A percentile compares a stretch with the other conserved stretches of the same genome.
phyloP scores from a whole-genome alignment of 2,113 vertebrate species.

The Phaethon lepturus region DNA sequence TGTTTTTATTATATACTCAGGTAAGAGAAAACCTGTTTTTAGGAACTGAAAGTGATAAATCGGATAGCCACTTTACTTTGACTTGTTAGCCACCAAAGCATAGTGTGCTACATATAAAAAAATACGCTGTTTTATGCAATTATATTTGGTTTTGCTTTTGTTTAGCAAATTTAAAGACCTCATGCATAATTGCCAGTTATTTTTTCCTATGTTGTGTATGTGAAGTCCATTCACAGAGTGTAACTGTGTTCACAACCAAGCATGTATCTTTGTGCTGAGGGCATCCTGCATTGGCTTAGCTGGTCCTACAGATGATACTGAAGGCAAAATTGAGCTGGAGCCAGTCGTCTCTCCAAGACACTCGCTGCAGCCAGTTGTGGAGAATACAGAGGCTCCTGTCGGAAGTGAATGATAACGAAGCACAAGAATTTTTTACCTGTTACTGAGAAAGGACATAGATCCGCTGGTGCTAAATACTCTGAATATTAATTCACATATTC shows the following conservation, averaged over 20 bases:
- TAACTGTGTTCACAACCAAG: not conserved
- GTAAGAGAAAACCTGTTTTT: not conserved
- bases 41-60: not conserved
- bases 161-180: not conserved
- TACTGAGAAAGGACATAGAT: not conserved
- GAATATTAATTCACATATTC: not conserved
- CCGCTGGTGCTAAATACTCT: not conserved
- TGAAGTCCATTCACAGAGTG: not conserved
- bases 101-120: not conserved
- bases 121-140: not conserved
- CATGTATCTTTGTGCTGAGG: not conserved
- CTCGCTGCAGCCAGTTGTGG: not conserved
- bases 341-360: too few relatives aligned
- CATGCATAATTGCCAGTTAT: not conserved
- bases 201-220: not conserved
- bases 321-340: not conserved
- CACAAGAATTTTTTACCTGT: not conserved
- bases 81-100: not conserved
- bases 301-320: not conserved
- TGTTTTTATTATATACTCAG: constrained; percentile 1
- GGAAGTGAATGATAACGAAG: not conserved
- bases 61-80: not conserved
- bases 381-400: not conserved
- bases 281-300: not conserved
- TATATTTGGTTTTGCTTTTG: not conserved